phyloP scores from a whole-genome alignment of 1,140 invertebrate species.

The Melanaphis sacchari region DNA sequence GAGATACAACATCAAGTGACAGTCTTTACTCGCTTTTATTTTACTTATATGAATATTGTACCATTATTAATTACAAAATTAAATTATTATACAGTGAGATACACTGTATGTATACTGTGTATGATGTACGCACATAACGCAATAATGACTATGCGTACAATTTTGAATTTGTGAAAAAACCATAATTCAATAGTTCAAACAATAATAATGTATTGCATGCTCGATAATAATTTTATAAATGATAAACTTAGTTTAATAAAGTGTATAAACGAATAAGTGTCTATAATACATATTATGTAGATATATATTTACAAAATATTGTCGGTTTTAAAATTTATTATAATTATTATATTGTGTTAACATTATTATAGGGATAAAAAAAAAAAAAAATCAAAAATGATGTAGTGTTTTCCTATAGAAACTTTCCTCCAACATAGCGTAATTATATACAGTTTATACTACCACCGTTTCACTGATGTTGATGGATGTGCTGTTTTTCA shows the following conservation, averaged over 20 bases:
- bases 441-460: not conserved
- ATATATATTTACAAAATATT: not conserved
- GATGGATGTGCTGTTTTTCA: constrained; percentile 2
- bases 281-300: not conserved
- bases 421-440: not conserved
- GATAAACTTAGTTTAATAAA: not conserved
- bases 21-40: not conserved
- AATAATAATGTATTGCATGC: not conserved
- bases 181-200: not conserved
- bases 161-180: not conserved
- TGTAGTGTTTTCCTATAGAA: constrained; percentile 26
- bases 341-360: not conserved
- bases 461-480: not conserved
- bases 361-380: not conserved
- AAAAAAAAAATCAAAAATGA: not conserved
- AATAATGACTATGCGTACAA: not conserved
- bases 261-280: not conserved
- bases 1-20: not conserved
- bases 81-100: not conserved
- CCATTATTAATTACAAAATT: not conserved
- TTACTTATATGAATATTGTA: not conserved
- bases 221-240: not conserved
- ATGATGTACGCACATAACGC: not conserved
- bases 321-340: not conserved
- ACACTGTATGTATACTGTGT: not conserved